Percentiles rank a stretch among this genome's conserved stretches.
Conservation (phyloP, 1,140 invertebrate genomes). For the Bursaphelenchus mucronatus region DNA sequence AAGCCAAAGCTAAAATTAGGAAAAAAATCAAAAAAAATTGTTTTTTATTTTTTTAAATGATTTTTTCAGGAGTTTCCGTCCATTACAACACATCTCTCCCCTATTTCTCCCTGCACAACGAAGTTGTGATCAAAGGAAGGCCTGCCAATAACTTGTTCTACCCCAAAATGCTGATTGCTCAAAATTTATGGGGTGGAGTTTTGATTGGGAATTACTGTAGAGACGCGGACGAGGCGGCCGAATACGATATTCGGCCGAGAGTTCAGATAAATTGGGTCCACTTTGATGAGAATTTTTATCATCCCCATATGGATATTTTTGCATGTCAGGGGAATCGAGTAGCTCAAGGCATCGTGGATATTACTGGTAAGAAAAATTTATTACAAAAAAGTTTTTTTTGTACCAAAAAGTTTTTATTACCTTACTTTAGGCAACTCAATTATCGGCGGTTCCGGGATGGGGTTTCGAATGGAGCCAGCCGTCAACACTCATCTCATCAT, state of each 20-base stretch:
- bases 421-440: constrained; percentile 25
- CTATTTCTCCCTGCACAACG: constrained; percentile 52
- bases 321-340: constrained; percentile 42
- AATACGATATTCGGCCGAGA: constrained; percentile 64
- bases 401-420: not conserved
- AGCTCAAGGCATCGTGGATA: constrained; percentile 37
- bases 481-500: constrained; percentile 72
- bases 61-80: constrained; percentile 51
- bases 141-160: constrained; percentile 59
- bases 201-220: constrained; percentile 70
- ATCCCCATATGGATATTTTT: constrained; percentile 54
- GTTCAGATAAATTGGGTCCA: constrained; percentile 58
- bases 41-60: constrained; percentile 23
- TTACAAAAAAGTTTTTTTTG: too few relatives aligned
- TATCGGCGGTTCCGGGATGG: constrained; percentile 41
- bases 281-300: constrained; percentile 54
- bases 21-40: constrained; percentile 7
- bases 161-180: constrained; percentile 46
- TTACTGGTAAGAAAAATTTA: constrained; percentile 46
- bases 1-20: too few relatives aligned
- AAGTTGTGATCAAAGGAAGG: constrained; percentile 59
- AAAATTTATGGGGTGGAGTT: constrained; percentile 69
- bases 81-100: constrained; percentile 52
- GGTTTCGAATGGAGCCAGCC: constrained; percentile 71
- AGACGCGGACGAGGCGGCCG: constrained; percentile 77